phyloP scores from a whole-genome alignment of 2,113 vertebrate species.

The Ammodramus savannarum region DNA sequence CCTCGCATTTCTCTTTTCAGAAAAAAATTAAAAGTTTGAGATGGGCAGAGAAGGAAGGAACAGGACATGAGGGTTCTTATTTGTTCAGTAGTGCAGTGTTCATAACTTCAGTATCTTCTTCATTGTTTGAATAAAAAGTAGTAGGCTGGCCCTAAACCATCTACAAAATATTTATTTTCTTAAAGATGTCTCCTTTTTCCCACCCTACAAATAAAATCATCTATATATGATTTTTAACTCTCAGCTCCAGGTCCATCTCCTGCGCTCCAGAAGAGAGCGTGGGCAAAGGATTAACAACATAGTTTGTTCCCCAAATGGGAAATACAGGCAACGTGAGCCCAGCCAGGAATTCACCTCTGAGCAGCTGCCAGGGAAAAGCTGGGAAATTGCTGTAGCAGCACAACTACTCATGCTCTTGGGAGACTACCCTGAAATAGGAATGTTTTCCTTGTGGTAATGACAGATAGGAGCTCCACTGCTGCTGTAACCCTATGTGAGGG shows the following conservation, averaged over 20 bases:
- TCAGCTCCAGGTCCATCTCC: neutral
- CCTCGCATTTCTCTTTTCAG: neutral
- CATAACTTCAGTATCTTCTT: neutral
- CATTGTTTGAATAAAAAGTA: neutral
- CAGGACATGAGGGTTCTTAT: neutral
- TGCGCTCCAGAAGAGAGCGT: neutral
- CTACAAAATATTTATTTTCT: neutral
- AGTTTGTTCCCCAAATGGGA: neutral
- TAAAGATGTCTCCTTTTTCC: neutral
- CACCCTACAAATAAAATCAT: neutral
- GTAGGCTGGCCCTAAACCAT: neutral
- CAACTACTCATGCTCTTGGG: neutral
- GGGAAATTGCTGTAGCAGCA: neutral
- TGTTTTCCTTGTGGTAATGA: slow-evolving; percentile 21
- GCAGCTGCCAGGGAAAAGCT: neutral
- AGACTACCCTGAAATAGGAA: neutral
- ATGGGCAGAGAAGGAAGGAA: neutral
- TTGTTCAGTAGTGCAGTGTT: neutral
- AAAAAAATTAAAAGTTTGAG: neutral
- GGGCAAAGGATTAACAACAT: neutral
- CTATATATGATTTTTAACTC: neutral
- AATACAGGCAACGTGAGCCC: neutral
- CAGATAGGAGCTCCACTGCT: slow-evolving; percentile 5
- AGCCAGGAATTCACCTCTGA: neutral
- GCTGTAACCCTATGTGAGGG: neutral